Evolutionary conservation across 2,113 vertebrate genomes (phyloP), one percentile per base, ranked within the genome.

Genomic region (Campylomormyrus numenius): DNA sequence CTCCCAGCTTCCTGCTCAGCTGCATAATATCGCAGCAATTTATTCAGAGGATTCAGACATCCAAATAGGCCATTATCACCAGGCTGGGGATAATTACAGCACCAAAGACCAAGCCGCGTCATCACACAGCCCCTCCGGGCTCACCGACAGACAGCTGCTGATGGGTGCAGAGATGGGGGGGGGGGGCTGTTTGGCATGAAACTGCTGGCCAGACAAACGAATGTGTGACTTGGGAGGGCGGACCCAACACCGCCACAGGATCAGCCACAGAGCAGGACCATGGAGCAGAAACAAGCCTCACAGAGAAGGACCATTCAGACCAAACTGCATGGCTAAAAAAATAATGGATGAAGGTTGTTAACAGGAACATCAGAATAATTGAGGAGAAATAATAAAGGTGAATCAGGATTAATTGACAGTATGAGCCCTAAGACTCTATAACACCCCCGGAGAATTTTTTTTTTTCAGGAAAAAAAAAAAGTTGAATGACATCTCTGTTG

Each of bases 81-180:
- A 80, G 89, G 77, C 50, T 45, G 21, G 77, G 52, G 77, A 89
- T 84, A 89, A 89, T 89, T 89, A 85, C 89, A 58, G 89, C 89
- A 46, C 89, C 35, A 62, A 83, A 24, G 77, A 85, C 62, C 52
- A 50, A 45, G 50, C 49, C 52, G 42, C 52, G 80, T 89, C 89
- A 85, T 62, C 52, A 21, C 13, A 17, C 31, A 80, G 50, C 80
- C 27, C 39, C 74, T 49, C 52, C 13, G 42, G 80, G 89, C 53
- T 46, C 52, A n/a, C 53, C 6, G 13, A 45, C 80, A 58, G 39
- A 42, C 89, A 89, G 89, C 77, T 85, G 77, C 77, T 10, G 89
- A 42, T 49, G 49, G 89, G 35, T 39, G 31, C 77, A 31, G 48
- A 27, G 77, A 39, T 5, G 39, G 48, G 27, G 70, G 46, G 70